A percentile compares a stretch with the other conserved stretches of the same genome.
Evolutionary conservation across 2,888 invertebrate species (phyloP).

Genomic region (Ophraella communa): DNA sequence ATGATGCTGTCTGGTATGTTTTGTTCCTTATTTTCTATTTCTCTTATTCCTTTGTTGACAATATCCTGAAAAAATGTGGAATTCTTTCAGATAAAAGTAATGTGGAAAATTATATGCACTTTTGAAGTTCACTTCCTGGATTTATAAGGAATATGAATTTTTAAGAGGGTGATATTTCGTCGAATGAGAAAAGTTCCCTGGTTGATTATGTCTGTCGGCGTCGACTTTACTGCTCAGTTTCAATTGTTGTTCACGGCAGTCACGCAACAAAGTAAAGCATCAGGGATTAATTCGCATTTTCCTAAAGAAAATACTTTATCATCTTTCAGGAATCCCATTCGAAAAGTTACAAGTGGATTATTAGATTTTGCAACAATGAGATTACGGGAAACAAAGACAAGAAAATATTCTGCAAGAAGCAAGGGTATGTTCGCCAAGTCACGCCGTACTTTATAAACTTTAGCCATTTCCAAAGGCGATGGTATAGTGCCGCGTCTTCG

Average conservation of each 20-base stretch:
- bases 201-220: not conserved
- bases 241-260: not conserved
- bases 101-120: not conserved
- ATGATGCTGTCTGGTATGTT: too few relatives aligned
- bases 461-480: conserved; percentile 2
- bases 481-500: not conserved
- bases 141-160: not conserved
- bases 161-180: not conserved
- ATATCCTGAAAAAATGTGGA: not conserved
- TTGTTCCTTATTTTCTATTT: not conserved
- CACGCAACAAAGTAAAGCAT: conserved; percentile 21
- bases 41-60: not conserved
- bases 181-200: not conserved
- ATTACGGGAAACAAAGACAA: conserved; percentile 9
- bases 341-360: conserved; percentile 25
- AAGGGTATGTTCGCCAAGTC: conserved; percentile 7
- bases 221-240: conserved; percentile 1
- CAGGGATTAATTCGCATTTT: conserved; percentile 10
- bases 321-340: conserved; percentile 17
- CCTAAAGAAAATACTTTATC: conserved; percentile 21
- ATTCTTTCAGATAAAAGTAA: not conserved
- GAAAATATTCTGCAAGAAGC: conserved; percentile 7
- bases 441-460: conserved; percentile 10
- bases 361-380: conserved; percentile 20
- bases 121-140: not conserved